phyloP scores from a whole-genome alignment of 2,888 invertebrate genomes.

The Drosophila parthenogenetica region DNA sequence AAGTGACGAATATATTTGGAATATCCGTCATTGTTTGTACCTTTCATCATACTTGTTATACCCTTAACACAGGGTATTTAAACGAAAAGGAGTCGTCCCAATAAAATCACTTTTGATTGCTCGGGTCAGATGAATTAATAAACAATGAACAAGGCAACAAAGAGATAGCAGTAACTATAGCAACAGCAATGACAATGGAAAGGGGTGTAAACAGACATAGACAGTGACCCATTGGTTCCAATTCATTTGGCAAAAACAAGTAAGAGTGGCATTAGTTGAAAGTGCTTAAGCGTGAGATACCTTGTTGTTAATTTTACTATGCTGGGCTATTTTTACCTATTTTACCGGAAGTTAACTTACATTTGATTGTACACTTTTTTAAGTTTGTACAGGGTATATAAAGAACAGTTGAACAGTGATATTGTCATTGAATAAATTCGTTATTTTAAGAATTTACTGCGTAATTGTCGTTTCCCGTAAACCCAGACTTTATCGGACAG shows the following conservation, averaged over 20 bases:
- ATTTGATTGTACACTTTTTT: not conserved
- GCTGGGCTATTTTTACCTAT: not conserved
- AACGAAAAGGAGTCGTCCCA: conserved; percentile 41
- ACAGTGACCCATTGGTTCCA: conserved; percentile 60
- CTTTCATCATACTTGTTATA: not conserved
- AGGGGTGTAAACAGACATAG: conserved; percentile 7
- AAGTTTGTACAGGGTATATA: not conserved
- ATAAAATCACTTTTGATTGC: conserved; percentile 44
- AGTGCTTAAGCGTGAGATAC: not conserved
- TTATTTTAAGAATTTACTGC: conserved; percentile 47
- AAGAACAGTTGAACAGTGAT: conserved; percentile 2
- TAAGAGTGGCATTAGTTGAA: conserved; percentile 9
- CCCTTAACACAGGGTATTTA: not conserved
- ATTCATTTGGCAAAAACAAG: conserved; percentile 68
- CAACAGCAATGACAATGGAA: conserved; percentile 12
- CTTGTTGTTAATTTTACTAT: not conserved
- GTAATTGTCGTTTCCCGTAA: conserved; percentile 33
- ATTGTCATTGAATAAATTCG: conserved; percentile 59
- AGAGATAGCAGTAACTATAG: conserved; percentile 21
- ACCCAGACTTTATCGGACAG: conserved; percentile 23
- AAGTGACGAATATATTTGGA: too few species aligned
- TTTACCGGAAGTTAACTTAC: not conserved
- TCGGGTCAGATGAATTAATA: conserved; percentile 67
- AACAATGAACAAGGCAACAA: conserved; percentile 55
- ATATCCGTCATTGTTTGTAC: not conserved